These are phyloP conservation scores for Cephalopholis sonnerati DNA, from an alignment of 2,113 vertebrate genomes.

Conservation along the genomic window DNA sequence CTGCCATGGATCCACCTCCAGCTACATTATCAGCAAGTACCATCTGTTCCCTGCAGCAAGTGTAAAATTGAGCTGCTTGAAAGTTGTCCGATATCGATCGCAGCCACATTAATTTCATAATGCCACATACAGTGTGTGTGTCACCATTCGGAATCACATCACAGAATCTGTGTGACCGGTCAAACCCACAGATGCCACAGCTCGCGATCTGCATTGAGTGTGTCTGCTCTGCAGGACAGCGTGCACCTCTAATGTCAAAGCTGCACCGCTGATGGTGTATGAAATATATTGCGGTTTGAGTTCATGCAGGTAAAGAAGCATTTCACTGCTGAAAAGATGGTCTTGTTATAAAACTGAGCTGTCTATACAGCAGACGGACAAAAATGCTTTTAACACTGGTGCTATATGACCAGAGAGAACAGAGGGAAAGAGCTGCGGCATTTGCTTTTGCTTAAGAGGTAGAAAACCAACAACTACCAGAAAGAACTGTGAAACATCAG, in stretches of 20 bases:
- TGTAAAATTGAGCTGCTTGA: conserved; percentile 81
- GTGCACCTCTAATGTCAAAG: conserved; percentile 28
- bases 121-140: conserved; percentile 50
- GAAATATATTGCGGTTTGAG: neutral
- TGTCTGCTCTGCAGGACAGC: neutral
- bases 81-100: conserved; percentile 76
- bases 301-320: neutral
- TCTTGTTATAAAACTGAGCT: too few relatives aligned
- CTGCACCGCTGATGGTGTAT: neutral
- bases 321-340: too few relatives aligned
- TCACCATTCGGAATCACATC: conserved; percentile 65
- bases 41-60: conserved; percentile 82
- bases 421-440: too few relatives aligned
- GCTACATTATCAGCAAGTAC: conserved; percentile 73
- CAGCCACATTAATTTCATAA: conserved; percentile 78
- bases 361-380: too few relatives aligned
- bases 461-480: too few relatives aligned
- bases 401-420: too few relatives aligned
- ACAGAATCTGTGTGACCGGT: conserved; percentile 46
- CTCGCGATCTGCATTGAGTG: conserved; percentile 22
- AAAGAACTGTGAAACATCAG: too few relatives aligned
- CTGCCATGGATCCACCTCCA: conserved; percentile 67
- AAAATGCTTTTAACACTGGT: too few relatives aligned
- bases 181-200: conserved; percentile 29
- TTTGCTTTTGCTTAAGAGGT: too few relatives aligned